Evolutionary conservation across 2,113 vertebrate species (phyloP).

Genomic region (Baryphthengus martii): DNA sequence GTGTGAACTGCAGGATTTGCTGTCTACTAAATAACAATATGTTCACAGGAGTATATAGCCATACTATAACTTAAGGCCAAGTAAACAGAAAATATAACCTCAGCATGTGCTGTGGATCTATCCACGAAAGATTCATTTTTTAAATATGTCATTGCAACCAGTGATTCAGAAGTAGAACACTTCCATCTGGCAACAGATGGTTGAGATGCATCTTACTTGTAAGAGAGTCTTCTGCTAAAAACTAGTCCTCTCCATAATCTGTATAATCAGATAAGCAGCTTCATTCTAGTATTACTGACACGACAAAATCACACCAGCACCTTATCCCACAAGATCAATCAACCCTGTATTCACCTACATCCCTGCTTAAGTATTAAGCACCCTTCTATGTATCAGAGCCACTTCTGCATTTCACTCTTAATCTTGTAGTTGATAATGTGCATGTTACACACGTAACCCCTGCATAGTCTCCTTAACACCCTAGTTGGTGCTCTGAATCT

Average conservation of each 20-base stretch:
- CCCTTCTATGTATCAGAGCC: neutral
- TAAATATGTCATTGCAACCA: constrained; percentile 28
- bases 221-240: constrained; percentile 27
- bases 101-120: neutral
- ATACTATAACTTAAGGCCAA: neutral
- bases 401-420: neutral
- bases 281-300: constrained; percentile 2
- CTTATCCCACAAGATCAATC: neutral
- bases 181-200: constrained; percentile 46
- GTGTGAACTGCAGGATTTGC: neutral
- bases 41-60: neutral
- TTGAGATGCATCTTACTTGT: constrained; percentile 32
- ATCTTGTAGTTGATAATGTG: accelerated
- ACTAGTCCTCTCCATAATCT: neutral
- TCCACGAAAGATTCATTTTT: constrained; percentile 7
- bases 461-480: neutral
- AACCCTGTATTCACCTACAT: neutral
- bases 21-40: neutral
- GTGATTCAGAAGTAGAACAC: constrained; percentile 44
- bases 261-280: constrained; percentile 18
- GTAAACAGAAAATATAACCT: constrained; percentile 29
- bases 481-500: neutral
- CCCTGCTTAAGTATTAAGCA: neutral
- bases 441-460: neutral
- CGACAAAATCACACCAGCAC: neutral